A percentile compares a stretch with the other conserved stretches of the same genome.
These are phyloP conservation scores for Lontra canadensis DNA, from an alignment of 2,113 vertebrate genomes.

Conservation along the genomic window DNA sequence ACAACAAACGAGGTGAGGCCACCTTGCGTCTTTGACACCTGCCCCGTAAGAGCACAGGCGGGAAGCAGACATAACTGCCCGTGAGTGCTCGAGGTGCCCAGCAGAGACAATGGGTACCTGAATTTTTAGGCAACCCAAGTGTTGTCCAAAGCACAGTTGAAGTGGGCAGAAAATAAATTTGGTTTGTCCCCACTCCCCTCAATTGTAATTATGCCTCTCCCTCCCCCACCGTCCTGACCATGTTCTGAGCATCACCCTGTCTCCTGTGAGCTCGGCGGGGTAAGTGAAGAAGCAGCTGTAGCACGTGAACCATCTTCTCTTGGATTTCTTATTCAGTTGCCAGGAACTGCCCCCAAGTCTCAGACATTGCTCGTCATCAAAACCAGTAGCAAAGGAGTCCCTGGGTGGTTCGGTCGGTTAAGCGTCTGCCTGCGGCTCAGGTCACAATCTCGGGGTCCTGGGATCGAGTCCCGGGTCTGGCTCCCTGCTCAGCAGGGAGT, in stretches of 20 bases:
- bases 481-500: too few relatives aligned
- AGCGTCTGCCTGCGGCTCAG: not conserved
- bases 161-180: not conserved
- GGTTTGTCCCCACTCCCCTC: too few relatives aligned
- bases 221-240: fast-evolving
- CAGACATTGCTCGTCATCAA: fast-evolving
- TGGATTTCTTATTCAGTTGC: not conserved
- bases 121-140: not conserved
- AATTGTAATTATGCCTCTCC: not conserved
- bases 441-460: too few relatives aligned
- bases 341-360: not conserved
- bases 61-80: not conserved
- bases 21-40: fast-evolving
- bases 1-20: constrained; percentile 92
- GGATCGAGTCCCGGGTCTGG: too few relatives aligned
- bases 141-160: not conserved
- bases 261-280: not conserved
- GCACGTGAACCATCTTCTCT: fast-evolving
- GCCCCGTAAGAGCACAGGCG: fast-evolving
- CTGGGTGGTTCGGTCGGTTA: not conserved
- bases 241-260: not conserved
- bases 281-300: not conserved
- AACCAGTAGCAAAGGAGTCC: not conserved
- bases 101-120: fast-evolving
- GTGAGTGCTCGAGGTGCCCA: not conserved